These are phyloP conservation scores for Oncorhynchus clarkii DNA, from an alignment of 2,113 vertebrate genomes.

Conservation along the genomic window DNA sequence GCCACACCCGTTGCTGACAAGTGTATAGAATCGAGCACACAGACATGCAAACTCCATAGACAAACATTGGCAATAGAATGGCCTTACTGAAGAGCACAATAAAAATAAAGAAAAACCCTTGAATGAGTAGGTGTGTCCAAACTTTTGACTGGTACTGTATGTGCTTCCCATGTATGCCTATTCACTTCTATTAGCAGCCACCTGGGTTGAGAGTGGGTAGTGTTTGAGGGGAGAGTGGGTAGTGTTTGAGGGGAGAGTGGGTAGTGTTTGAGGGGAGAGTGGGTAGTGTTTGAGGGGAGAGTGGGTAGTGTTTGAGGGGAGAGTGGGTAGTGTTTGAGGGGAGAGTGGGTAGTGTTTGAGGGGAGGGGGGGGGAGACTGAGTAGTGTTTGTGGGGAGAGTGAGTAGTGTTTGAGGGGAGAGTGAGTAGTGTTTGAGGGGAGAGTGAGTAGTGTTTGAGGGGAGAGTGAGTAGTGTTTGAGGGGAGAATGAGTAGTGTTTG, in stretches of 20 bases:
- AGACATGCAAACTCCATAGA: too few relatives aligned
- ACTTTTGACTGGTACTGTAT: neutral
- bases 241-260: neutral
- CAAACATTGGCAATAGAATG: too few relatives aligned
- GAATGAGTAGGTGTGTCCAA: neutral
- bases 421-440: neutral
- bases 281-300: neutral
- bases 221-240: neutral
- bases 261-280: neutral
- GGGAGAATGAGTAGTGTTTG: neutral
- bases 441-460: neutral
- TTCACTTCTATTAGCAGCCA: slow-evolving; percentile 1
- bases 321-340: neutral
- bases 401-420: neutral
- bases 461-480: neutral
- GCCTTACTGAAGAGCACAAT: too few relatives aligned
- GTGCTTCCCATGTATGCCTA: neutral
- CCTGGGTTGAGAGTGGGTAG: neutral
- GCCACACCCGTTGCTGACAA: too few relatives aligned
- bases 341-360: neutral
- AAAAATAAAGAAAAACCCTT: too few relatives aligned
- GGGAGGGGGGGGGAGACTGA: neutral
- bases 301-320: neutral
- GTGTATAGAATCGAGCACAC: too few relatives aligned
- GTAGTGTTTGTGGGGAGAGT: neutral